A percentile compares a stretch with the other conserved stretches of the same genome.
phyloP scores from a whole-genome alignment of 2,113 vertebrate genomes.

The Rhombomys opimus region DNA sequence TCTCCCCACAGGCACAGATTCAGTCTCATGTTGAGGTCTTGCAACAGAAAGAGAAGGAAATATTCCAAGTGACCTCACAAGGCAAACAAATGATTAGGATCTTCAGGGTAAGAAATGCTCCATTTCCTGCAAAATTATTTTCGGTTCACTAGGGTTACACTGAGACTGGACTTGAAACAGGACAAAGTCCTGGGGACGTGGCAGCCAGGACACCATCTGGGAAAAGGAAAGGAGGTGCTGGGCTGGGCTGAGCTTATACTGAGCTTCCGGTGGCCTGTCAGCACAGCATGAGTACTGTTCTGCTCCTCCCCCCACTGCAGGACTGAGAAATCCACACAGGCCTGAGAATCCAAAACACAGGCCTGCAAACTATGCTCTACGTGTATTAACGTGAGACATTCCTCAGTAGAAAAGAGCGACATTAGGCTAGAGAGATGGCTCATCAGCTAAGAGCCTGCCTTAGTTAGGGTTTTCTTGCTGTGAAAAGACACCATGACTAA shows the following conservation, averaged over 20 bases:
- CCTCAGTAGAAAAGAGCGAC: background rate
- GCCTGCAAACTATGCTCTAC: background rate
- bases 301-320: background rate
- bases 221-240: background rate
- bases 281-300: background rate
- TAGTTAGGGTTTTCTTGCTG: too few species aligned
- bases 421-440: background rate
- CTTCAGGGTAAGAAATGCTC: slow-evolving; percentile 14
- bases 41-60: background rate
- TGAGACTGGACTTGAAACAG: background rate
- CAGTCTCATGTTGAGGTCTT: background rate
- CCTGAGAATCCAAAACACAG: background rate
- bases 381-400: background rate
- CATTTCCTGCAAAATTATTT: background rate
- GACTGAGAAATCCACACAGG: background rate
- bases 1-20: background rate
- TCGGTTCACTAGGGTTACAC: too few species aligned
- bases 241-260: background rate
- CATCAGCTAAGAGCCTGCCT: background rate
- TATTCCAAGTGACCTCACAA: accelerated
- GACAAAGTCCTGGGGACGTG: background rate
- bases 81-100: accelerated
- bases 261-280: background rate
- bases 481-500: too few species aligned
- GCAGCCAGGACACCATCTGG: background rate